phyloP scores from a whole-genome alignment of 2,797 vertebrate species.

The Cyprinodon diabolis region DNA sequence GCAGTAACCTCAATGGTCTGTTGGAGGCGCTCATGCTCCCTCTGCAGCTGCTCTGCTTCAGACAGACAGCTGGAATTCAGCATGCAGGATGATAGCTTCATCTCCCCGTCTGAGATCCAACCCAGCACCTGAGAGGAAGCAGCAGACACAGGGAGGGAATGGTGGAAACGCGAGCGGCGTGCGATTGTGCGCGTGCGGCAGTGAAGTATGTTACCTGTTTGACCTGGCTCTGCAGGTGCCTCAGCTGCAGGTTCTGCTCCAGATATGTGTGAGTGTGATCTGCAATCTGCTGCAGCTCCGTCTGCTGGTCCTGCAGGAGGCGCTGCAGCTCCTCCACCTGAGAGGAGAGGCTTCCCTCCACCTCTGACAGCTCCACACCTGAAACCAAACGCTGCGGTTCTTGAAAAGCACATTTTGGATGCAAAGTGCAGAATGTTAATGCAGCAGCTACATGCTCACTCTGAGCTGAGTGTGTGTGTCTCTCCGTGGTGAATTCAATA shows the following conservation, averaged over 20 bases:
- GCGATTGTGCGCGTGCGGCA: not conserved
- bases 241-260: slow-evolving; percentile 95
- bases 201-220: slow-evolving; percentile 85
- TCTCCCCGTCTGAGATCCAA: slow-evolving; percentile 97
- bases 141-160: not conserved
- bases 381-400: slow-evolving; percentile 17
- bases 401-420: not conserved
- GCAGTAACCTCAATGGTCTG: slow-evolving; percentile 93
- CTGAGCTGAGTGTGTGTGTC: slow-evolving; percentile 28
- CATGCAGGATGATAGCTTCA: slow-evolving; percentile 94
- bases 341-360: slow-evolving; percentile 88
- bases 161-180: no score
- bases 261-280: slow-evolving; percentile 96
- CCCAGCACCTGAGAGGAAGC: slow-evolving; percentile 88
- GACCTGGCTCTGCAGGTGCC: slow-evolving; percentile 96
- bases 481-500: slow-evolving; percentile 75
- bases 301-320: slow-evolving; percentile 96
- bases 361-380: slow-evolving; percentile 95
- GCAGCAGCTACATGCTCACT: not conserved
- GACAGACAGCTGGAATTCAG: slow-evolving; percentile 95
- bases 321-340: slow-evolving; percentile 95
- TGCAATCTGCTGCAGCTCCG: slow-evolving; percentile 92
- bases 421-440: not conserved
- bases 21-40: slow-evolving; percentile 97
- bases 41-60: slow-evolving; percentile 95